phyloP scores from a whole-genome alignment of 2,888 invertebrate genomes.

The Sepiola atlantica region DNA sequence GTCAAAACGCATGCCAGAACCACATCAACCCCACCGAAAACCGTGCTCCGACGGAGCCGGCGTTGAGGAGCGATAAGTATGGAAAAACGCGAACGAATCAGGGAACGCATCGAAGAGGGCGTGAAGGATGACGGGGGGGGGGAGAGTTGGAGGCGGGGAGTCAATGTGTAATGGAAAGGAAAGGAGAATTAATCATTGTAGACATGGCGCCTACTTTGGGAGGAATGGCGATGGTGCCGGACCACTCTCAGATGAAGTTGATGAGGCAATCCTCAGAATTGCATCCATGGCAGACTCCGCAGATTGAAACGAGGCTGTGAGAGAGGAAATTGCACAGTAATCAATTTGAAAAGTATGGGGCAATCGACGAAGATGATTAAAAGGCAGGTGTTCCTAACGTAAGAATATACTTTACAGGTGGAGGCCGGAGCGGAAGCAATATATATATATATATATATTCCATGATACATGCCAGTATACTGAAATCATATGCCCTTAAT shows the following conservation, averaged over 20 bases:
- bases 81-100: neutral
- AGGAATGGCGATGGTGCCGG: neutral
- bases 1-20: neutral
- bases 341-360: neutral
- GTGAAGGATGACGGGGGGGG: neutral
- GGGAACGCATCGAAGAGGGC: neutral
- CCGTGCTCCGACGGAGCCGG: no score
- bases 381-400: neutral
- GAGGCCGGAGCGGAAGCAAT: neutral
- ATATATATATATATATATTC: neutral
- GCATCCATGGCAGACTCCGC: neutral
- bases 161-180: neutral
- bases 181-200: neutral
- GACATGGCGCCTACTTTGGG: neutral
- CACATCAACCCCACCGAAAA: neutral
- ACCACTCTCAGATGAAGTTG: neutral
- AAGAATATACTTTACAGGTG: neutral
- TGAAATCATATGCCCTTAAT: no score
- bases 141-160: no score
- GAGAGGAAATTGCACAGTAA: neutral
- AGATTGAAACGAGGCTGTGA: neutral
- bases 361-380: neutral
- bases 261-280: neutral
- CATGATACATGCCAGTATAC: no score
- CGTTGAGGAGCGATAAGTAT: no score